Base-by-base conservation (phyloP, 2,113 vertebrate genomes). In the Alligator sinensis region DNA sequence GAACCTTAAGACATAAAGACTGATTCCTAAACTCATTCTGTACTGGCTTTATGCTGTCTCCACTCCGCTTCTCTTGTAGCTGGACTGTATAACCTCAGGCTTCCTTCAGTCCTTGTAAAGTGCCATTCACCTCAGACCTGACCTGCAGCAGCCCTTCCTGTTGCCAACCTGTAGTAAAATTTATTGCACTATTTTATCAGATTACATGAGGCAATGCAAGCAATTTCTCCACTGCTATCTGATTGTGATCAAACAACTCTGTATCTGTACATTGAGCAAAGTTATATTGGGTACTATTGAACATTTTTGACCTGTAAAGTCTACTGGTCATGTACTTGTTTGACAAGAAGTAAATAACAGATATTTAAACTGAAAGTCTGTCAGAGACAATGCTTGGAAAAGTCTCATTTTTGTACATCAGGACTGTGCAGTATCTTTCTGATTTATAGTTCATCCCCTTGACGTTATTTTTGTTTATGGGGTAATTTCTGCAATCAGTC, bases 151-250 rank as follows among this genome's bases (percentile, higher is more conserved):
- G 92, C 89, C 89, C 85, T 96, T 92, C 21, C 77, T 75, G 80
- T 92, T 77, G 88, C 92, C 77, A 92, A 80, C 75, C 72, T 80
- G 47, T 4, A 81, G 88, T 78, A 90, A 96, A 96, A 97, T 97
- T 97, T 97, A 98, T 94, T 95, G 92, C 80, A 34, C 88, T 81
- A 62, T 95, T 96, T 97, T 96, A 96, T 97, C 97, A 97, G 95
- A 97, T 95, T 97, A 97, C 94, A 80, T 87, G 81, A 94, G 91
- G 91, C 66, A 76, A 94, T 91, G 91, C 54, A 54, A 64, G 17
- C 79, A 80, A 68, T 94, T 94, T 96, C 77, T 84, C 55, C 88
- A 74, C 13, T 59, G 60, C 58, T 88, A 95, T 94, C 86, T 93
- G 89, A 96, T 93, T 89, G 74, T 77, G 77, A 97, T 95, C 78